Base-by-base conservation (phyloP, 2,113 vertebrate genomes). In the Melanerpes aurifrons region DNA sequence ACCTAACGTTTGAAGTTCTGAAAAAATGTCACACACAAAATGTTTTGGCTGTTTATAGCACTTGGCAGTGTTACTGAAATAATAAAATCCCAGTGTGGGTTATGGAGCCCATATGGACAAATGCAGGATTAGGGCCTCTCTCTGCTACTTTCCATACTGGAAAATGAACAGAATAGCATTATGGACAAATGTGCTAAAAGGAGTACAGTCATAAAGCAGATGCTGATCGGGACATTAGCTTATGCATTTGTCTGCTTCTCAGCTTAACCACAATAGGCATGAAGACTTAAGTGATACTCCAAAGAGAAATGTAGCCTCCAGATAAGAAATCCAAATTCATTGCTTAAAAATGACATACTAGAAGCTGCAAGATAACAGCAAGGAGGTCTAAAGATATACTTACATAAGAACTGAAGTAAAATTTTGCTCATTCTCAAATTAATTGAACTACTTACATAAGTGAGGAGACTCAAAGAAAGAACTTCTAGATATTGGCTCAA, bases 151-250 rank as follows among this genome's bases (percentile, higher is more conserved):
- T 71, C 53, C 24, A 10, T 50, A 66, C 20, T 77, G 54, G 85
- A 81, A 94, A 91, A 88, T 10, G 21, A 91, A 69, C 48, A 87
- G 56, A 78, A 81, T 24, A 87, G 85, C 32, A 35, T 85, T 21
- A 82, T 18, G 20, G 69, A 58, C 45, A 80, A 89, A 77, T 45
- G 61, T 9, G 64, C 74, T 59, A 54, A 83, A 85, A 67, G 53
- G 17, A 82, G 16, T 10, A 77, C 1, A 22, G 18, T 50, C 40
- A 72, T 58, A 69, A 87, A 50, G 69, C 54, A 77, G 79, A 70
- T 31, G 20, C 20, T 72, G 69, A 58, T 3, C 4, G 6, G 58
- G 45, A 69, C 58, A 58, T 40, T 35, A 89, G 28, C 12, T 89
- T 67, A 24, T 81, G 37, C 40, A 71, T 81, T 80, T 87, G 47